Conservation (phyloP, 1,140 invertebrate genomes). For the Drosophila takahashii region DNA sequence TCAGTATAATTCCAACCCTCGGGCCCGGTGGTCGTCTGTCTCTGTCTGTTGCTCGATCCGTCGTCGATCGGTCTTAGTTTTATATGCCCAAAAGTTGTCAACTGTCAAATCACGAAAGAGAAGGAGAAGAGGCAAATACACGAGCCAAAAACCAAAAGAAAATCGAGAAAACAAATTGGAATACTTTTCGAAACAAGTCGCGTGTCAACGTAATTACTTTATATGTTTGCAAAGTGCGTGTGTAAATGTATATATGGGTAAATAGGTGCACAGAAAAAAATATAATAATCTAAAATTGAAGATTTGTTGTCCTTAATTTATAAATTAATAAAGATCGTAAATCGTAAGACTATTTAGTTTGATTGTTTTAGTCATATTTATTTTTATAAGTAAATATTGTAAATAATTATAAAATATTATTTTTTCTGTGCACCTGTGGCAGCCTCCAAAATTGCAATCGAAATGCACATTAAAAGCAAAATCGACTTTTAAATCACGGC, state of each 20-base stretch:
- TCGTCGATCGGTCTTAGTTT: slow-evolving; percentile 13
- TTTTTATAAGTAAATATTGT: neutral
- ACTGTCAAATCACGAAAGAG: slow-evolving; percentile 54
- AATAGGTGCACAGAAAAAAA: slow-evolving; percentile 18
- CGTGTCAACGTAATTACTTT: slow-evolving; percentile 67
- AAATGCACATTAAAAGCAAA: slow-evolving; percentile 63
- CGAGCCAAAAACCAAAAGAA: slow-evolving; percentile 29
- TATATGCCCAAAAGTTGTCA: slow-evolving; percentile 75
- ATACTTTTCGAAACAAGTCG: slow-evolving; percentile 74
- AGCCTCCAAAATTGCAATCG: slow-evolving; percentile 74
- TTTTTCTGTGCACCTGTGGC: slow-evolving; percentile 31
- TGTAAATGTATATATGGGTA: slow-evolving; percentile 27
- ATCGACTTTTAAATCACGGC: slow-evolving; percentile 66
- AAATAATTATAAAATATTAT: neutral
- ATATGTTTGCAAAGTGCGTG: slow-evolving; percentile 59
- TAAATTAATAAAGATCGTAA: too few species aligned
- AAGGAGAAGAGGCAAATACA: slow-evolving; percentile 21
- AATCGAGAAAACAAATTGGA: slow-evolving; percentile 48
- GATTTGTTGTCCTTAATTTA: too few species aligned
- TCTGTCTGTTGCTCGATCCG: slow-evolving; percentile 7
- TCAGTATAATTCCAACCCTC: slow-evolving; percentile 77
- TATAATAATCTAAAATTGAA: neutral
- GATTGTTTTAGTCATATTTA: too few species aligned
- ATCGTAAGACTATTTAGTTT: too few species aligned
- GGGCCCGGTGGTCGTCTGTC: slow-evolving; percentile 64